phyloP scores from a whole-genome alignment of 2,888 invertebrate genomes.

The Invenusta paracnida region DNA sequence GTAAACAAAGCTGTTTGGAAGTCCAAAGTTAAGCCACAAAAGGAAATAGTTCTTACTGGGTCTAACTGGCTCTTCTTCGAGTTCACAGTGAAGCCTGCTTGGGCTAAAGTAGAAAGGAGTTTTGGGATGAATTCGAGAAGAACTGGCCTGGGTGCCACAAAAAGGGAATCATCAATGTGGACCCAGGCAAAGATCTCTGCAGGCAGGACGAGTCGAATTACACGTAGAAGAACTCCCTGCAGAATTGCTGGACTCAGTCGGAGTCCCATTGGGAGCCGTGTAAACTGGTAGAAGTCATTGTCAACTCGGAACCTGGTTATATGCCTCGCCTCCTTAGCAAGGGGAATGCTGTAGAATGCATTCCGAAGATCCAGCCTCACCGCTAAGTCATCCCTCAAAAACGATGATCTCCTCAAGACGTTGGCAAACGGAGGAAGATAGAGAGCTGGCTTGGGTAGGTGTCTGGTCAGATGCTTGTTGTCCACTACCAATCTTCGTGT shows the following conservation, averaged over 20 bases:
- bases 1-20: not conserved
- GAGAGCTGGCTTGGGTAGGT: not conserved
- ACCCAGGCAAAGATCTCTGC: not conserved
- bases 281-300: not conserved
- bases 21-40: not conserved
- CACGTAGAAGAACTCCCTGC: not conserved
- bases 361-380: not conserved
- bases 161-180: not conserved
- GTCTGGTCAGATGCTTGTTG: not conserved
- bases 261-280: not conserved
- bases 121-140: not conserved
- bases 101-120: not conserved
- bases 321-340: not conserved
- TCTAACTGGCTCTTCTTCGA: not conserved
- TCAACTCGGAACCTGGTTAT: not conserved
- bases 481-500: not conserved
- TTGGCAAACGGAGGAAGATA: not conserved
- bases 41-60: not conserved
- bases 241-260: not conserved
- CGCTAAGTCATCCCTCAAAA: not conserved
- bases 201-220: not conserved
- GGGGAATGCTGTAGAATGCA: not conserved
- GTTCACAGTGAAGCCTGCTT: not conserved
- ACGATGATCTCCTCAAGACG: not conserved
- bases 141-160: not conserved